A percentile compares a stretch with the other conserved stretches of the same genome.
These are phyloP conservation scores for Pardosa pseudoannulata DNA, from an alignment of 2,888 invertebrate species.

Conservation along the genomic window DNA sequence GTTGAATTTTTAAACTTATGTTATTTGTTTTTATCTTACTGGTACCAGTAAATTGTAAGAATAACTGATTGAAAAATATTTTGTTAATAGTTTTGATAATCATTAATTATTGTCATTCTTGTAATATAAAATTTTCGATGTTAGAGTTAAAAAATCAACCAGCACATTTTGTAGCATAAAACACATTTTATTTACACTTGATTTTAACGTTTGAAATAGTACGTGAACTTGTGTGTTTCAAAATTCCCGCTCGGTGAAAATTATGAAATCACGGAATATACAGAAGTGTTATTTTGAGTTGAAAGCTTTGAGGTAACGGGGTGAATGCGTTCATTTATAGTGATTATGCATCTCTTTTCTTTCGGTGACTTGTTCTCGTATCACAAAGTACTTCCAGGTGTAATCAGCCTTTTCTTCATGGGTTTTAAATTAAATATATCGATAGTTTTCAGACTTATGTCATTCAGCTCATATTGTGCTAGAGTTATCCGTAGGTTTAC, in stretches of 20 bases:
- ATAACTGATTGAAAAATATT: too few species aligned
- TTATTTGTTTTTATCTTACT: too few species aligned
- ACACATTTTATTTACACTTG: slow-evolving; percentile 13
- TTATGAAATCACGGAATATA: not conserved
- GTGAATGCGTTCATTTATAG: not conserved
- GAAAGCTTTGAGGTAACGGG: not conserved
- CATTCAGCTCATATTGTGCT: slow-evolving; percentile 1
- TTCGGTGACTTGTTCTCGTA: not conserved
- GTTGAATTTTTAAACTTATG: too few species aligned
- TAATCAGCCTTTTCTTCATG: not conserved
- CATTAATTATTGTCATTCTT: too few species aligned
- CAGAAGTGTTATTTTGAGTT: not conserved
- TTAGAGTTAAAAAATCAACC: too few species aligned
- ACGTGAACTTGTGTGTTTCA: slow-evolving; percentile 5
- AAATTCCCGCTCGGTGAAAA: not conserved
- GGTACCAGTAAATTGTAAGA: too few species aligned
- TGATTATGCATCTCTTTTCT: not conserved
- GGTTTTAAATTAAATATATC: not conserved
- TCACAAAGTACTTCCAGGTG: not conserved
- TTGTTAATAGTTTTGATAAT: too few species aligned
- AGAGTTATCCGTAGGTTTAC: not conserved
- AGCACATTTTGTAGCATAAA: not conserved
- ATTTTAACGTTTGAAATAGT: not conserved
- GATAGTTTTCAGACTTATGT: not conserved
- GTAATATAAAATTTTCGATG: too few species aligned